Percentiles rank a stretch among this genome's conserved stretches.
Conservation (phyloP, 2,888 invertebrate species). For the Dasypogon diadema region DNA sequence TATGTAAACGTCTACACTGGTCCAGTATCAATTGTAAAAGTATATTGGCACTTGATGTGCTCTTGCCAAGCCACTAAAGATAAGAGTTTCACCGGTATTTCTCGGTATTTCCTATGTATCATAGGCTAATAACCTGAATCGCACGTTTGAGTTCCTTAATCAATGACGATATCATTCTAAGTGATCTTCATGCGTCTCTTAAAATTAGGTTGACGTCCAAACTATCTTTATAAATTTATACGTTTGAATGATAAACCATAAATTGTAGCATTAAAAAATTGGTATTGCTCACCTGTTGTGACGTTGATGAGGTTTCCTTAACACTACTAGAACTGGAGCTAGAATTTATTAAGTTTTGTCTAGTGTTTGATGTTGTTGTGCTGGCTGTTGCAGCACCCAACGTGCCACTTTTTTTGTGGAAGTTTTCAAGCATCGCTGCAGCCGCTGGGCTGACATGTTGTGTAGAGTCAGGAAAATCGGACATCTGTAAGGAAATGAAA, state of each 20-base stretch:
- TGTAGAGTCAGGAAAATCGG: slow-evolving; percentile 69
- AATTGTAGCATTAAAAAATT: no score
- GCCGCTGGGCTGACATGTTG: slow-evolving; percentile 70
- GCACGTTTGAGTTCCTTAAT: not conserved
- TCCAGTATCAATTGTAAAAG: not conserved
- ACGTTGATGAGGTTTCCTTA: slow-evolving; percentile 68
- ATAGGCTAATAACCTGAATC: slow-evolving; percentile 42
- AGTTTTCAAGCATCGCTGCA: slow-evolving; percentile 79
- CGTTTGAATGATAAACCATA: no score
- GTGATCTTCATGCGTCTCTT: no score
- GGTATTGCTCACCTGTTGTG: slow-evolving; percentile 65
- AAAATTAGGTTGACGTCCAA: no score
- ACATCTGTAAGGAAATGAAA: slow-evolving; percentile 63
- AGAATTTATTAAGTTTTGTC: slow-evolving; percentile 66
- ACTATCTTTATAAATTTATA: no score
- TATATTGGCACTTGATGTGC: not conserved
- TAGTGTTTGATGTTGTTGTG: slow-evolving; percentile 66
- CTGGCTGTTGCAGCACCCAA: slow-evolving; percentile 61
- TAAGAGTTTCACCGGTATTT: slow-evolving; percentile 23
- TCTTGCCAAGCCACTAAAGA: not conserved
- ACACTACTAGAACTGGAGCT: slow-evolving; percentile 67
- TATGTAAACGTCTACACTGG: slow-evolving; percentile 19
- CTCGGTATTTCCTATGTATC: slow-evolving; percentile 20
- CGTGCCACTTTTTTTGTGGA: slow-evolving; percentile 75
- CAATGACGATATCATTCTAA: not conserved